Evolutionary conservation across 1,140 invertebrate genomes (phyloP).

Genomic region (Heliconius congener): DNA sequence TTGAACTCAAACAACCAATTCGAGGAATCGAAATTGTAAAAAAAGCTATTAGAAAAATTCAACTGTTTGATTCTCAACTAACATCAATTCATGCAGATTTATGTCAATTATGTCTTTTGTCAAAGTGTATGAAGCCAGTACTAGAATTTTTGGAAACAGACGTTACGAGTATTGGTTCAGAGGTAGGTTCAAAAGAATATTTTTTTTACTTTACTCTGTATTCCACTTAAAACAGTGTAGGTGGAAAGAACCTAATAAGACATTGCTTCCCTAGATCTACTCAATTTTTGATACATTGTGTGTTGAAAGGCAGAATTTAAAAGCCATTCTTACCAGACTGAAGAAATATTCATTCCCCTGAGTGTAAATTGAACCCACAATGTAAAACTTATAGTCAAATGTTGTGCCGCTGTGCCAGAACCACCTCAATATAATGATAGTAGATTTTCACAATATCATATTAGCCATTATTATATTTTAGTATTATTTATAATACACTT

Average conservation of each 20-base stretch:
- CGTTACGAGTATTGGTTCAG: conserved; percentile 94
- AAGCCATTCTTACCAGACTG: too few species aligned
- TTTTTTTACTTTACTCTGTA: background rate
- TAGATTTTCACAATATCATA: too few species aligned
- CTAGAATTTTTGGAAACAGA: conserved; percentile 94
- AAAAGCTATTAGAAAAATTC: conserved; percentile 94
- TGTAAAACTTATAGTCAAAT: too few species aligned
- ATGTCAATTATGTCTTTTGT: conserved; percentile 94
- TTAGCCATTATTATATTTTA: too few species aligned
- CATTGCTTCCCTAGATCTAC: too few species aligned
- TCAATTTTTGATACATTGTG: too few species aligned
- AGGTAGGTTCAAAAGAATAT: conserved; percentile 79
- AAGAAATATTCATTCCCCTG: background rate
- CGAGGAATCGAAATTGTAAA: conserved; percentile 92
- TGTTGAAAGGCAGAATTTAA: too few species aligned
- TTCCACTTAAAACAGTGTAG: background rate
- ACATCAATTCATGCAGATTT: conserved; percentile 97
- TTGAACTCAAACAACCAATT: conserved; percentile 89
- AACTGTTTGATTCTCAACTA: conserved; percentile 92
- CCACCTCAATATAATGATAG: too few species aligned
- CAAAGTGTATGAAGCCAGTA: conserved; percentile 96
- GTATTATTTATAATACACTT: too few species aligned
- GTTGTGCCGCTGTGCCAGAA: too few species aligned
- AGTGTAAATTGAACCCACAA: background rate
- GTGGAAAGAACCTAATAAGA: too few species aligned